These are phyloP conservation scores for Tretioscincus oriximinensis DNA, from an alignment of 2,113 vertebrate genomes.

Conservation along the genomic window DNA sequence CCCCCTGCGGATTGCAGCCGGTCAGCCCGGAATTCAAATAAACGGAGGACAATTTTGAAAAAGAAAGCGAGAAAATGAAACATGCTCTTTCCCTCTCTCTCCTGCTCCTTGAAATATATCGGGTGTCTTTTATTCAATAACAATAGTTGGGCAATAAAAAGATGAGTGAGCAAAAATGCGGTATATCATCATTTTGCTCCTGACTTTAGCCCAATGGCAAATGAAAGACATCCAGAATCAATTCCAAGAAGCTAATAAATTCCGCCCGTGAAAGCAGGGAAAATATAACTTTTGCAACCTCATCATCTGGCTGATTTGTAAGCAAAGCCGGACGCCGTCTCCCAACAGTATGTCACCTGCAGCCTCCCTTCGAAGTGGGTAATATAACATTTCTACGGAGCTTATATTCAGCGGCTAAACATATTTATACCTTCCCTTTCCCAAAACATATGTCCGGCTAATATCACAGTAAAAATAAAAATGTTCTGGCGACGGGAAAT, in stretches of 20 bases:
- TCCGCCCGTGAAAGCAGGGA: slow-evolving; percentile 54
- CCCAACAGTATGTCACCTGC: slow-evolving; percentile 49
- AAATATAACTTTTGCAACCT: slow-evolving; percentile 66
- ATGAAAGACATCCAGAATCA: slow-evolving; percentile 74
- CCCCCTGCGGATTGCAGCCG: neutral
- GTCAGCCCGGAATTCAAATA: slow-evolving; percentile 21
- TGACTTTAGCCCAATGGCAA: slow-evolving; percentile 68
- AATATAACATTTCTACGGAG: slow-evolving; percentile 56
- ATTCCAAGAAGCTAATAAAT: slow-evolving; percentile 72
- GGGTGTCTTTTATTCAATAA: slow-evolving; percentile 61
- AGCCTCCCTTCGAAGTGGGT: slow-evolving; percentile 60
- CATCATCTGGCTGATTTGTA: slow-evolving; percentile 68
- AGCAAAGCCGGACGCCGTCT: slow-evolving; percentile 61
- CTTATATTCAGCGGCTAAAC: slow-evolving; percentile 52
- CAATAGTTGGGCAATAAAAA: slow-evolving; percentile 63
- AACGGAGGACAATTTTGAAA: slow-evolving; percentile 55
- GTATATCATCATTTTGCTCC: slow-evolving; percentile 58
- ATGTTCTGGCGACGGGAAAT: slow-evolving; percentile 51
- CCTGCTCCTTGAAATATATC: slow-evolving; percentile 47
- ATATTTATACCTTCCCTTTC: slow-evolving; percentile 51
- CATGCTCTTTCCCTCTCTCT: slow-evolving; percentile 2
- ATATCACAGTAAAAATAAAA: slow-evolving; percentile 63
- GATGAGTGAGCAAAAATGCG: slow-evolving; percentile 63
- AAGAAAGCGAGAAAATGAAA: slow-evolving; percentile 31
- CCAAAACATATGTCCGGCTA: slow-evolving; percentile 56